Evolutionary conservation across 2,113 vertebrate genomes (phyloP).

Genomic region (Halcyon senegalensis): DNA sequence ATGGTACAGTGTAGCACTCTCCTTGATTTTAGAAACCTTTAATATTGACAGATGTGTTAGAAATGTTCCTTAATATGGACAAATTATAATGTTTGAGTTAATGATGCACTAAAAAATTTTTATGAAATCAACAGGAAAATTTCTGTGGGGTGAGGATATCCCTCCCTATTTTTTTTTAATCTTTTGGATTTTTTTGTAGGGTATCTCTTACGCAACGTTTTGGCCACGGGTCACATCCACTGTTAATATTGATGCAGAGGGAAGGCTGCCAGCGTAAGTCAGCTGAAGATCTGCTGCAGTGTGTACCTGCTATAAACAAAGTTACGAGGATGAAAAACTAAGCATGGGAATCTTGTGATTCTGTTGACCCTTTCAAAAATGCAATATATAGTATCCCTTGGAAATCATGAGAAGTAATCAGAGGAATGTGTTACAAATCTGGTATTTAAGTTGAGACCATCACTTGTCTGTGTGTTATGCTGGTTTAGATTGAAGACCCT

Average conservation of each 20-base stretch:
- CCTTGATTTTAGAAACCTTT: background rate
- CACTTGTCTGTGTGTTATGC: background rate
- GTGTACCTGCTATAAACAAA: background rate
- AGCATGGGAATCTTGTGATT: conserved; percentile 29
- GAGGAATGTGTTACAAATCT: conserved; percentile 65
- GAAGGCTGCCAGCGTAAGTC: background rate
- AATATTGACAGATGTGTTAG: background rate
- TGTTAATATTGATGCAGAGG: background rate
- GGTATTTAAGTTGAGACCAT: conserved; percentile 26
- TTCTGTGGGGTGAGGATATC: background rate
- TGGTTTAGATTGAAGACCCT: background rate
- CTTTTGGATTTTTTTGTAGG: background rate
- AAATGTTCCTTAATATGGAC: background rate
- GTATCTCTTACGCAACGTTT: background rate
- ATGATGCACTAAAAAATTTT: background rate
- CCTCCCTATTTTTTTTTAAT: background rate
- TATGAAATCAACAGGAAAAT: background rate
- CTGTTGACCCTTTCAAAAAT: conserved; percentile 20
- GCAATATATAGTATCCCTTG: background rate
- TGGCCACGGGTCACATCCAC: background rate
- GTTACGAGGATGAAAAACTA: background rate
- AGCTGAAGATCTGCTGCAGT: background rate
- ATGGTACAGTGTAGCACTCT: background rate
- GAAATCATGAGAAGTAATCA: background rate
- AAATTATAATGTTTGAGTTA: background rate